Percentiles rank a stretch among this genome's conserved stretches.
phyloP scores from a whole-genome alignment of 2,888 invertebrate species.

The Proisotoma minuta region DNA sequence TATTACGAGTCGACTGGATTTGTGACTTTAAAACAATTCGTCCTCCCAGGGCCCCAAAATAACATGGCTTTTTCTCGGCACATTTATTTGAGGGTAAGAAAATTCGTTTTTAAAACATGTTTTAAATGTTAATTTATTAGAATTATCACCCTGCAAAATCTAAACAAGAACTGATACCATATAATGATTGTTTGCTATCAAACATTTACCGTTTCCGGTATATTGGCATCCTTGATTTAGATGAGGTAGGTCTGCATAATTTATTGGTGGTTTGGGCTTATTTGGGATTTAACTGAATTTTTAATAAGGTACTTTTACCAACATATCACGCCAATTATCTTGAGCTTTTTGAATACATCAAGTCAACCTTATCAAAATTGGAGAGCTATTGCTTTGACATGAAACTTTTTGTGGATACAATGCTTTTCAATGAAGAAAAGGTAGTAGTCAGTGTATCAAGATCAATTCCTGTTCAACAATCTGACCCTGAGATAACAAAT shows the following conservation, averaged over 20 bases:
- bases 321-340: background rate
- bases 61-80: background rate
- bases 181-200: conserved; percentile 1
- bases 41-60: background rate
- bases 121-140: background rate
- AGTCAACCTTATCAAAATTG: background rate
- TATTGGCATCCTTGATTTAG: conserved; percentile 3
- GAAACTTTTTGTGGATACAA: background rate
- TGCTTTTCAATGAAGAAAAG: background rate
- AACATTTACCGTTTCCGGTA: background rate
- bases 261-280: background rate
- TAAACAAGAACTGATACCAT: conserved; percentile 6
- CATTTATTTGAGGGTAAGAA: background rate
- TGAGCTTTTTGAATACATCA: background rate
- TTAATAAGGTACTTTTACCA: background rate
- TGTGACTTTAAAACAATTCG: background rate
- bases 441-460: background rate
- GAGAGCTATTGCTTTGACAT: background rate
- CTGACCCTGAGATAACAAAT: background rate
- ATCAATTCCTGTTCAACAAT: too few species aligned
- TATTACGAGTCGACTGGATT: background rate
- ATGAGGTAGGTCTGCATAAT: background rate
- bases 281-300: background rate
- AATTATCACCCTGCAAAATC: background rate
- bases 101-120: background rate